A percentile compares a stretch with the other conserved stretches of the same genome.
Conservation (phyloP, 1,140 invertebrate genomes). For the Lepidurus arcticus region DNA sequence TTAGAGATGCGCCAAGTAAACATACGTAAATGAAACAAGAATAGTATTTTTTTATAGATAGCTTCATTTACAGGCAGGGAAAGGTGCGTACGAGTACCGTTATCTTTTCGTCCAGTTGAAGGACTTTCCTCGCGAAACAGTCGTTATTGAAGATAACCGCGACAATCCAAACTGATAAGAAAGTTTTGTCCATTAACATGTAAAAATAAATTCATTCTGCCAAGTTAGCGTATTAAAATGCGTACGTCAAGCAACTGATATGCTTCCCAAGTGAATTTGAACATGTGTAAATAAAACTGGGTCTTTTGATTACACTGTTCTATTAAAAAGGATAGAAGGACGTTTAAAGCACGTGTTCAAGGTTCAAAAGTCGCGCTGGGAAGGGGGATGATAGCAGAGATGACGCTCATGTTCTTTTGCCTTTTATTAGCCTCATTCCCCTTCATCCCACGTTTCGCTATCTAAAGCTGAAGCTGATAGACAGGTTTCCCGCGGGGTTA, state of each 20-base stretch:
- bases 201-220: background rate
- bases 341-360: background rate
- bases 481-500: background rate
- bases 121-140: constrained; percentile 52
- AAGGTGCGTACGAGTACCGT: constrained; percentile 68
- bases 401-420: background rate
- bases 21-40: background rate
- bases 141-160: constrained; percentile 37
- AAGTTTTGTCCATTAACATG: background rate
- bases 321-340: too few species aligned
- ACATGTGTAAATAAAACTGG: background rate
- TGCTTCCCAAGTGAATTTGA: constrained; percentile 2
- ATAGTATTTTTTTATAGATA: constrained; percentile 10
- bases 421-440: background rate
- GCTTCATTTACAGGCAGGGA: constrained; percentile 59
- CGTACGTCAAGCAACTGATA: background rate
- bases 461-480: background rate
- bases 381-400: background rate
- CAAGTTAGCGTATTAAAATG: background rate
- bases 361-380: constrained; percentile 17
- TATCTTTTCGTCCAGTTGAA: constrained; percentile 79
- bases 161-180: background rate
- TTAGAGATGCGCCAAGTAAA: constrained; percentile 77
- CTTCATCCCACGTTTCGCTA: background rate
- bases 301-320: background rate